Conservation (phyloP, 2,797 vertebrate species). For the Notolabrus celidotus region DNA sequence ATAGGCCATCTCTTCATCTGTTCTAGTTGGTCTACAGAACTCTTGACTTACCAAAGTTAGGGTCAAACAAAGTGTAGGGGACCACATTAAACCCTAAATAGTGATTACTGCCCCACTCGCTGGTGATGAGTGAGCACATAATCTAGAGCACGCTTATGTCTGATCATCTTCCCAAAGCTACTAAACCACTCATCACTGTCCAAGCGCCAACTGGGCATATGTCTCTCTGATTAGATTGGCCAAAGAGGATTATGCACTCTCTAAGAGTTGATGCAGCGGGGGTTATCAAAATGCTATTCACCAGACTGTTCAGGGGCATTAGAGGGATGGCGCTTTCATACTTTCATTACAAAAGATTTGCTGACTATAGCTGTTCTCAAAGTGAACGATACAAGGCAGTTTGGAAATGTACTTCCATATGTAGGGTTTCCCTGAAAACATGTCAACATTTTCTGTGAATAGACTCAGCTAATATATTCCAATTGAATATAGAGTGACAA, state of each 20-base stretch:
- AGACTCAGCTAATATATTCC: too few species aligned
- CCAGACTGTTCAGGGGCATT: slow-evolving; percentile 35
- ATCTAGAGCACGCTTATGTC: slow-evolving; percentile 62
- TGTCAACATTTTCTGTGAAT: background rate
- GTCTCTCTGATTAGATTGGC: slow-evolving; percentile 75
- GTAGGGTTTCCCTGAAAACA: background rate
- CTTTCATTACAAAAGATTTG: slow-evolving; percentile 49
- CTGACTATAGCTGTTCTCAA: background rate
- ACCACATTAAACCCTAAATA: slow-evolving; percentile 57
- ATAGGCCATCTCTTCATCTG: slow-evolving; percentile 4
- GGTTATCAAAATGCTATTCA: slow-evolving; percentile 62
- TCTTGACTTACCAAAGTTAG: slow-evolving; percentile 12
- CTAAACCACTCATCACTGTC: slow-evolving; percentile 71
- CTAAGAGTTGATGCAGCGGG: slow-evolving; percentile 59
- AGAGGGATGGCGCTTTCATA: slow-evolving; percentile 47
- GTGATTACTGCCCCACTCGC: slow-evolving; percentile 62
- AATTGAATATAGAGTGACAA: too few species aligned
- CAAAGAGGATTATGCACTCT: slow-evolving; percentile 74
- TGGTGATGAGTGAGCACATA: slow-evolving; percentile 49
- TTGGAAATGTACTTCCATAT: background rate
- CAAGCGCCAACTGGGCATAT: slow-evolving; percentile 60
- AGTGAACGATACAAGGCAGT: background rate
- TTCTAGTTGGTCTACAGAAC: background rate
- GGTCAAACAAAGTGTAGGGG: slow-evolving; percentile 31
- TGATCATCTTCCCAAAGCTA: slow-evolving; percentile 71